These are phyloP conservation scores for Cylindroiulus punctatus DNA, from an alignment of 2,888 invertebrate species.

Conservation along the genomic window DNA sequence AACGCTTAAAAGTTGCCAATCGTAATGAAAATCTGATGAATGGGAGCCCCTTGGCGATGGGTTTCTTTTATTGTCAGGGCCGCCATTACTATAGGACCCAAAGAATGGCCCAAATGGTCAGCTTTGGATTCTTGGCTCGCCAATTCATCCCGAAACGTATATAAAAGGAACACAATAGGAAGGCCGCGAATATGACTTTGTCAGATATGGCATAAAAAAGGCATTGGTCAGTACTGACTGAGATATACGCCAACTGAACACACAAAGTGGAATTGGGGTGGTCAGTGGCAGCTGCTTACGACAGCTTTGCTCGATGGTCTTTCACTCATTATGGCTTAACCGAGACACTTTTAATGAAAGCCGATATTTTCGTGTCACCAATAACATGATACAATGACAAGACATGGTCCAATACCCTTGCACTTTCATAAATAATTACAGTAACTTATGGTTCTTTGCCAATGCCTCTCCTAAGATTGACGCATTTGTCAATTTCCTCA, in stretches of 20 bases:
- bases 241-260: conserved; percentile 3
- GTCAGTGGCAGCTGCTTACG: not conserved
- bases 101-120: not conserved
- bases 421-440: conserved; percentile 20
- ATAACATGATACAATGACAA: not conserved
- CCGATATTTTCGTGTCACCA: conserved; percentile 26
- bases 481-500: conserved; percentile 33
- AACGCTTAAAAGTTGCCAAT: conserved; percentile 45
- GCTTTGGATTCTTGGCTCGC: conserved; percentile 36
- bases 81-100: conserved; percentile 2
- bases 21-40: conserved; percentile 47
- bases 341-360: conserved; percentile 44
- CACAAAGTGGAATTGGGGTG: conserved; percentile 7
- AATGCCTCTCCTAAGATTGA: not conserved
- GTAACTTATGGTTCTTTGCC: not conserved
- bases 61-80: conserved; percentile 15
- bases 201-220: conserved; percentile 30
- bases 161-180: conserved; percentile 27
- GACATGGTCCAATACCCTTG: not conserved
- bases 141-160: conserved; percentile 20
- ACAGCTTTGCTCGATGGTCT: not conserved
- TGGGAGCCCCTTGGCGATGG: not conserved
- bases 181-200: conserved; percentile 31
- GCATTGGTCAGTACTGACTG: conserved; percentile 22
- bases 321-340: conserved; percentile 30